Percentiles rank a stretch among this genome's conserved stretches.
phyloP scores from a whole-genome alignment of 53 echinoderm and acorn worm genomes.

The Echinarachnius parma region DNA sequence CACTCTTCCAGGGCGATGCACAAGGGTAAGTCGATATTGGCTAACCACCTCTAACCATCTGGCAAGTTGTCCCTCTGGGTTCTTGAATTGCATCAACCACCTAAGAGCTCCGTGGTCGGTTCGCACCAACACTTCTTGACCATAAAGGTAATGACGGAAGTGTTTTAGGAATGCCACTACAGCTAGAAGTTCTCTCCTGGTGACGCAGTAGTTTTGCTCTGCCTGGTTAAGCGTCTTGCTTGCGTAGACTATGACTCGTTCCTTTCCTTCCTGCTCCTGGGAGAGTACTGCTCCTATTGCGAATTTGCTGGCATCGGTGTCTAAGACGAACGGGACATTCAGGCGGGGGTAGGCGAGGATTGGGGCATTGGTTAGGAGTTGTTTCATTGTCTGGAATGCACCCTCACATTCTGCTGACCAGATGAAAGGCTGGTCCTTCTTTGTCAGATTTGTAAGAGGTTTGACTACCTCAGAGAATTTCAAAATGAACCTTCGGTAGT shows the following conservation, averaged over 20 bases:
- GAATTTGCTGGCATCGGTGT: conserved; percentile 31
- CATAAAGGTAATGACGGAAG: conserved; percentile 38
- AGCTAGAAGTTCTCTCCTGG: too few species aligned
- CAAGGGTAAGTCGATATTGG: conserved; percentile 27
- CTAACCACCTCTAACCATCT: conserved; percentile 29
- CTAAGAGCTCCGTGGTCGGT: conserved; percentile 38
- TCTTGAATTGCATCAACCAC: conserved; percentile 35
- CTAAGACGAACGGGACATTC: conserved; percentile 3
- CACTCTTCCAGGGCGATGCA: conserved; percentile 22
- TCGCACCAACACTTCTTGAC: conserved; percentile 25
- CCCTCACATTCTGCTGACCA: conserved; percentile 31
- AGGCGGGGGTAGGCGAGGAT: conserved; percentile 27
- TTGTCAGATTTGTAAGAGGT: conserved; percentile 35
- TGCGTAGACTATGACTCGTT: conserved; percentile 30
- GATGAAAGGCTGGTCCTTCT: conserved; percentile 24
- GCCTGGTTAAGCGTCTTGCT: neutral
- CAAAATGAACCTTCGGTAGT: conserved; percentile 43
- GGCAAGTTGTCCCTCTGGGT: conserved; percentile 36
- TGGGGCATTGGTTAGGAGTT: conserved; percentile 1
- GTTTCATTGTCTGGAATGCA: conserved; percentile 39
- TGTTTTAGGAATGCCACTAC: too few species aligned
- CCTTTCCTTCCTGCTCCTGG: conserved; percentile 29
- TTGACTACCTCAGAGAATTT: conserved; percentile 30
- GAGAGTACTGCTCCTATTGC: conserved; percentile 44
- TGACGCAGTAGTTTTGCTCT: too few species aligned